Base-by-base conservation (phyloP, 1,140 invertebrate genomes). In the Drosophila sulfurigaster region DNA sequence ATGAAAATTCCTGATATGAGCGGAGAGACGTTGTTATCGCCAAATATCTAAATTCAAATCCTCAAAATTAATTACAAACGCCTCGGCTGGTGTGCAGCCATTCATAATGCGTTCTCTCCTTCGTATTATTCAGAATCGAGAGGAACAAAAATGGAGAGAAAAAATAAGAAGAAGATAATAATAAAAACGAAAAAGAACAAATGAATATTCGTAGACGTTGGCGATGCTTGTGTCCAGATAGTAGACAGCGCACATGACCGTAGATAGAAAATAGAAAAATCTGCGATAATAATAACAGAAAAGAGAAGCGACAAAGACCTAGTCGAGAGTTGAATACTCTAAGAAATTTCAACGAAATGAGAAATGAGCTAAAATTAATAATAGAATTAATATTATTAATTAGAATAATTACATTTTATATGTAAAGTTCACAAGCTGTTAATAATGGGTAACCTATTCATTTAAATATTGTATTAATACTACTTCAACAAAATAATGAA, bases 41-140 rank as follows among this genome's bases (percentile, higher is more conserved):
- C 52, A 70, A 70, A 83, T 65, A 83, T 83, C 81, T 67, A 51
- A 78, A 81, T 71, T 66, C 62, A 85, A 85, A 85, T 81, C 73
- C 81, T 85, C 78, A 64, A 79, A 85, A 85, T 85, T 85, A 85
- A 85, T 85, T 85, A 85, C 75, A 74, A 70, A 71, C 38, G 51
- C 66, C 75, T 76, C 69, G 64, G 65, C 60, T n/a, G 7, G 49
- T 57, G 56, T 43, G 45, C 70, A 46, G 20, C 13, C 68, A 25
- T 41, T 57, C 51, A 38, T 38, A 57, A 30, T 15, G 49, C 13
- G 28, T 32, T 48, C 49, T 43, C 38, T 49, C 20, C 35, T 32
- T 32, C 30, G 7, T n/a, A 32, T 52, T 58, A 25, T 5, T 30
- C 15, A 16, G 57, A 54, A 62, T 45, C 25, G 28, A 64, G 25